Evolutionary conservation across 2,797 vertebrate genomes (phyloP).

Genomic region (Argentina silus): DNA sequence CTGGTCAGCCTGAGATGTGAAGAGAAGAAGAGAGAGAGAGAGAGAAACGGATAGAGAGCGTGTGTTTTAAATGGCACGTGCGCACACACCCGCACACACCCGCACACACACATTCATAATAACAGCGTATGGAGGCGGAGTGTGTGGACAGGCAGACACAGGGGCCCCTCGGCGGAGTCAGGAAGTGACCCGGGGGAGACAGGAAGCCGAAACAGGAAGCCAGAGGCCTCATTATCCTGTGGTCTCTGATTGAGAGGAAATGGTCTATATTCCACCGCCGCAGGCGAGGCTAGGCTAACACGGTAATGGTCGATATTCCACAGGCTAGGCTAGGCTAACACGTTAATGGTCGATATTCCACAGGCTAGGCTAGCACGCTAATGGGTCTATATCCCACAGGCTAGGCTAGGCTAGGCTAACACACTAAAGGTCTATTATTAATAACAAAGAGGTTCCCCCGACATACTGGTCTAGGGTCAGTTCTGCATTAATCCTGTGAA

Average conservation of each 20-base stretch:
- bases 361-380: neutral
- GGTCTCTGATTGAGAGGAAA: constrained; percentile 5
- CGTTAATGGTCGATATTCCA: too few relatives aligned
- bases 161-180: neutral
- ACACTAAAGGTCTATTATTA: too few relatives aligned
- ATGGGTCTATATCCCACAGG: neutral
- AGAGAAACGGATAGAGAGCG: too few relatives aligned
- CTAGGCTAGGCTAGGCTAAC: neutral
- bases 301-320: too few relatives aligned
- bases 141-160: neutral
- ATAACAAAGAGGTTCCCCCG: too few relatives aligned
- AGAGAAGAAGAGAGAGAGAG: neutral
- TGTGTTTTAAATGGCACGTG: too few relatives aligned
- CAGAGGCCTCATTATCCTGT: neutral
- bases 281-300: neutral
- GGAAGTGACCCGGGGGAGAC: neutral
- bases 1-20: too few relatives aligned
- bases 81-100: neutral
- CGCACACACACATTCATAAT: neutral
- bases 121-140: neutral
- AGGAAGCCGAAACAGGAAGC: neutral
- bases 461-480: too few relatives aligned
- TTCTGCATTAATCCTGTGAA: neutral
- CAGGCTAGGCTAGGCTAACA: too few relatives aligned
- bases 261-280: neutral